Conservation (phyloP, 2,888 invertebrate genomes). For the Drosophila setosimentum region DNA sequence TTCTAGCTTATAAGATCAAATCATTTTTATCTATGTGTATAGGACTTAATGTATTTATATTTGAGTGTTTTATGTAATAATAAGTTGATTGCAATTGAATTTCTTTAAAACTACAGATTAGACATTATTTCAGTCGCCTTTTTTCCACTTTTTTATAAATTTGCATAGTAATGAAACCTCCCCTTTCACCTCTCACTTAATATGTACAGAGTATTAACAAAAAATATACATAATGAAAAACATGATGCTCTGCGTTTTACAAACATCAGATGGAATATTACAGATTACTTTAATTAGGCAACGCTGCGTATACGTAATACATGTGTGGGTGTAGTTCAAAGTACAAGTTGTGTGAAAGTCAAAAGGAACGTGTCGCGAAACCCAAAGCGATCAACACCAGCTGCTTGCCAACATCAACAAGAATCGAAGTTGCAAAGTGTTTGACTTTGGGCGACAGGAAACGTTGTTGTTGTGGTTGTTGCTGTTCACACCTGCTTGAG, state of each 20-base stretch:
- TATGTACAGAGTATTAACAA: neutral
- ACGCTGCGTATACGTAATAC: slow-evolving; percentile 60
- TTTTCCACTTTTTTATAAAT: neutral
- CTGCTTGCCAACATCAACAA: slow-evolving; percentile 22
- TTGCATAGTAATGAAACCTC: neutral
- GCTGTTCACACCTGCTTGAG: slow-evolving; percentile 50
- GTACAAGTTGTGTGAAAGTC: slow-evolving; percentile 11
- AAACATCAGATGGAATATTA: slow-evolving; percentile 29
- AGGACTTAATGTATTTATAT: neutral
- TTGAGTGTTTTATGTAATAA: neutral
- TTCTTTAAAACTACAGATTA: neutral
- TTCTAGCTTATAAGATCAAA: neutral
- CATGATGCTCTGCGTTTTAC: slow-evolving; percentile 36
- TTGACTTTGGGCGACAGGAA: slow-evolving; percentile 40
- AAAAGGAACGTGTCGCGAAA: slow-evolving; percentile 52
- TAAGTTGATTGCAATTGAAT: neutral
- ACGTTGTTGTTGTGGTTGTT: slow-evolving; percentile 16
- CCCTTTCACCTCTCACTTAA: neutral
- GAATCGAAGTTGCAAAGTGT: slow-evolving; percentile 42
- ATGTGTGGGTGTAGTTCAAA: neutral
- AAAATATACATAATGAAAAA: slow-evolving; percentile 16
- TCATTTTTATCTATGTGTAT: neutral
- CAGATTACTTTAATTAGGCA: slow-evolving; percentile 66
- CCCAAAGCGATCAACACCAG: slow-evolving; percentile 32
- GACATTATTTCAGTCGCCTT: neutral